Conservation (phyloP, 2,113 vertebrate genomes). For the Puffinus mauretanicus region DNA sequence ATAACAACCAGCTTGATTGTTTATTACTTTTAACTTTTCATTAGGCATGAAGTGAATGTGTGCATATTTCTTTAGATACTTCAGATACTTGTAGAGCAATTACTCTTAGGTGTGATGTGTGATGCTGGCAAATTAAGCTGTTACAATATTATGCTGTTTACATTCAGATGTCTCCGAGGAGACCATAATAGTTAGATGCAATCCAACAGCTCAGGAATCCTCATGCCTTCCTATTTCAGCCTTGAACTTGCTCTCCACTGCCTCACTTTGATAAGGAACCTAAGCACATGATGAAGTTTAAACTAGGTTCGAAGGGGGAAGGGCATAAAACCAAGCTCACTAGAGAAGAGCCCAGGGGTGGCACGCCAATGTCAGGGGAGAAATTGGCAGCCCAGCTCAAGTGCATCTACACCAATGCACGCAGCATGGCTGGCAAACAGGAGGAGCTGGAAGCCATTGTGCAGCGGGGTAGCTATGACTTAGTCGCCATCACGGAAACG, state of each 20-base stretch:
- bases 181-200: background rate
- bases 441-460: no score
- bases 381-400: no score
- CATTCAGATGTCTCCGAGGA: background rate
- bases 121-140: background rate
- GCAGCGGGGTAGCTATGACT: no score
- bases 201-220: background rate
- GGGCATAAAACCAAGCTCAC: no score
- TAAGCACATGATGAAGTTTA: background rate
- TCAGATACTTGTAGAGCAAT: background rate
- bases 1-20: background rate
- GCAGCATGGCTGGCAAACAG: no score
- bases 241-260: background rate
- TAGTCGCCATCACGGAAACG: no score
- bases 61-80: background rate
- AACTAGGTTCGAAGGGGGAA: no score
- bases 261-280: background rate
- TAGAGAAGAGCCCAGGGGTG: no score
- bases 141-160: background rate
- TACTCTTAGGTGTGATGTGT: background rate
- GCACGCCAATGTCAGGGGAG: no score
- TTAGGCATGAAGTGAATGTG: background rate
- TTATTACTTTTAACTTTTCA: background rate
- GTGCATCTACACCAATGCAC: no score
- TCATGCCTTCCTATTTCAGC: background rate